phyloP scores from a whole-genome alignment of 2,113 vertebrate genomes.

The Tachycineta bicolor region DNA sequence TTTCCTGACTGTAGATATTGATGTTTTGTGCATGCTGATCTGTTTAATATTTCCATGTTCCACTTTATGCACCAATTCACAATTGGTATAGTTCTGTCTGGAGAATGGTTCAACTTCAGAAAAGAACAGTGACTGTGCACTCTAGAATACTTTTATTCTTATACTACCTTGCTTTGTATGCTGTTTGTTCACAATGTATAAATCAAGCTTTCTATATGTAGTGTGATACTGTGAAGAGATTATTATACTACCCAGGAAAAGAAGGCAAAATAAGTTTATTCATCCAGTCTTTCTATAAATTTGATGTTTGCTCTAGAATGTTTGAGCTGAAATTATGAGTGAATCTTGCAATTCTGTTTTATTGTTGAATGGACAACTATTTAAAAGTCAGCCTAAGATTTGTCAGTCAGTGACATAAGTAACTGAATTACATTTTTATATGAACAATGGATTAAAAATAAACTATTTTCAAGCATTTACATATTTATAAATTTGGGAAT shows the following conservation, averaged over 20 bases:
- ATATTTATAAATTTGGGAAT: neutral
- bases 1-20: neutral
- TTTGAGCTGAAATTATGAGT: neutral
- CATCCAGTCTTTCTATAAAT: neutral
- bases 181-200: neutral
- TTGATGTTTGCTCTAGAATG: neutral
- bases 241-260: neutral
- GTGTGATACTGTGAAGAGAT: neutral
- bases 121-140: neutral
- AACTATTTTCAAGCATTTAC: neutral
- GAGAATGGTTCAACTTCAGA: neutral
- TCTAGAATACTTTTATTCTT: neutral
- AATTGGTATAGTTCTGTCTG: neutral
- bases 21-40: neutral
- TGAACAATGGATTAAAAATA: neutral
- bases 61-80: neutral
- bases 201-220: neutral
- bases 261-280: neutral
- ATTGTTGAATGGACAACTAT: neutral
- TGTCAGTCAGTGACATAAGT: neutral
- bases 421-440: neutral
- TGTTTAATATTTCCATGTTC: neutral
- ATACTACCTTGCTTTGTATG: neutral
- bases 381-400: neutral
- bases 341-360: neutral